phyloP scores from a whole-genome alignment of 2,113 vertebrate genomes.

The Anarhynchus alexandrinus region DNA sequence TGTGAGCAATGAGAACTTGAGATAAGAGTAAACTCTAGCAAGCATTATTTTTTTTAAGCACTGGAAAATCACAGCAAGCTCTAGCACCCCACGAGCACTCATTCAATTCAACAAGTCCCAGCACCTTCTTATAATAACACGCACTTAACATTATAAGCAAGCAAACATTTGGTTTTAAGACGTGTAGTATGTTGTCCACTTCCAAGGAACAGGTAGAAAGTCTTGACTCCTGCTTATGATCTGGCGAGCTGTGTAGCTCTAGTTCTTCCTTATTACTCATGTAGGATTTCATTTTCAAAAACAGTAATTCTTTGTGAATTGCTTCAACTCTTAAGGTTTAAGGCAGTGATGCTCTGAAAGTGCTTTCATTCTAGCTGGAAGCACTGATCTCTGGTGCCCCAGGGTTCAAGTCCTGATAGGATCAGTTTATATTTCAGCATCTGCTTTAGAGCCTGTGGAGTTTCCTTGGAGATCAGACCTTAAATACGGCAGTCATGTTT shows the following conservation, averaged over 20 bases:
- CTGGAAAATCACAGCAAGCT: neutral
- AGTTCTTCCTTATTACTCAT: neutral
- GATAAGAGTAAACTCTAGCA: neutral
- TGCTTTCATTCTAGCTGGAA: neutral
- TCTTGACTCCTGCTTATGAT: neutral
- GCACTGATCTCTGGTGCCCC: neutral
- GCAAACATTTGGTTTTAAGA: neutral
- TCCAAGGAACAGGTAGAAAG: neutral
- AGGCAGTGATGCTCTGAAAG: neutral
- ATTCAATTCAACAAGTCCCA: neutral
- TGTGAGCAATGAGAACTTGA: neutral
- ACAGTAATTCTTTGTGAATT: neutral
- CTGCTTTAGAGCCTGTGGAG: neutral
- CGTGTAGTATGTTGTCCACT: neutral
- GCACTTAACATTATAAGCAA: neutral
- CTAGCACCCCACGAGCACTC: neutral
- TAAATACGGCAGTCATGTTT: neutral
- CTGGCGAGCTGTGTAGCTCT: neutral
- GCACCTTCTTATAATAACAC: neutral
- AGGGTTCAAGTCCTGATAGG: neutral
- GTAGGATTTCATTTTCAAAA: neutral
- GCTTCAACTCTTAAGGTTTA: neutral
- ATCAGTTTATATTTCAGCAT: neutral
- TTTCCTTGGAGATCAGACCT: neutral
- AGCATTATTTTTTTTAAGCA: neutral